These are phyloP conservation scores for Drosophila lacertosa DNA, from an alignment of 1,140 invertebrate species.

Conservation along the genomic window DNA sequence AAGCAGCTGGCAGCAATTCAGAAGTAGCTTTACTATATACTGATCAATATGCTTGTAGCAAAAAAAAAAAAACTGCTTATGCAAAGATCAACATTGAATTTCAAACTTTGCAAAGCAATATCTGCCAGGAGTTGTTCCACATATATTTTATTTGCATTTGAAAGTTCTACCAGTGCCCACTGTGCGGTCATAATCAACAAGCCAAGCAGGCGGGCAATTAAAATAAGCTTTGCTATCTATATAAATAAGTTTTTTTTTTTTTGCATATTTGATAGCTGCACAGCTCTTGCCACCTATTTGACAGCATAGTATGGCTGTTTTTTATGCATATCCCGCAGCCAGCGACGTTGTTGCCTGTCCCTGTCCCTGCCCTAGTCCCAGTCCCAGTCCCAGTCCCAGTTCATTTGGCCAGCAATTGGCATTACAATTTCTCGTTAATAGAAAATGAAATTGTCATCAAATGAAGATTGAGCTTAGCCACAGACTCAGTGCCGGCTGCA, in stretches of 20 bases:
- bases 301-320: conserved; percentile 25
- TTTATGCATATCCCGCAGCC: conserved; percentile 54
- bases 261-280: conserved; percentile 14
- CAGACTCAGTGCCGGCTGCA: conserved; percentile 20
- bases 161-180: conserved; percentile 26
- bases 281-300: conserved; percentile 5
- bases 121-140: too few relatives aligned
- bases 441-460: conserved; percentile 80
- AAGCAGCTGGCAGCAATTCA: background rate
- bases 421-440: conserved; percentile 64
- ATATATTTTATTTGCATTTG: too few relatives aligned
- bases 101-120: too few relatives aligned
- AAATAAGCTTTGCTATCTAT: conserved; percentile 68
- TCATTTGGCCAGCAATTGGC: conserved; percentile 47
- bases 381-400: background rate
- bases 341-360: too few relatives aligned
- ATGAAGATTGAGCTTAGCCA: conserved; percentile 64
- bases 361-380: background rate
- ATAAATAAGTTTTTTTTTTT: conserved; percentile 15
- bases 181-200: conserved; percentile 30
- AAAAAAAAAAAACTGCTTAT: too few relatives aligned
- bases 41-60: background rate
- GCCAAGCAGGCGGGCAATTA: conserved; percentile 57
- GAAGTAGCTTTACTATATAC: background rate
- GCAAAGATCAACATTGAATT: too few relatives aligned